Base-by-base conservation (phyloP, 2,113 vertebrate species). In the Otus sunia region DNA sequence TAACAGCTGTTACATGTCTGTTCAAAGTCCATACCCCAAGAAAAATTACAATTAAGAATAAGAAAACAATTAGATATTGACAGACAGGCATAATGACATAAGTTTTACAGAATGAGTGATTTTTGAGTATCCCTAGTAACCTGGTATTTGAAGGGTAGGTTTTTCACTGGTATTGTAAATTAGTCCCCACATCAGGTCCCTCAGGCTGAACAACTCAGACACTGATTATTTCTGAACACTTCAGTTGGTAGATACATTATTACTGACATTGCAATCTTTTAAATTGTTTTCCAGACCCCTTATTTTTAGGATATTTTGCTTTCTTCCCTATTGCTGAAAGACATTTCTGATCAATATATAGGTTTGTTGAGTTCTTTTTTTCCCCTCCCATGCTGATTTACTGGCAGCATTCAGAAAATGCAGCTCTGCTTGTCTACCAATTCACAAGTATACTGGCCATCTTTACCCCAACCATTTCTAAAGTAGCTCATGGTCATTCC, bases 321-420 rank as follows among this genome's bases (percentile, higher is more conserved):
- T 93, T 90, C 68, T 77, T 81, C 34, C 25, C 30, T 68, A 56
- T 86, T 87, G 53, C 36, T 81, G 36, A 84, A 95, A 86, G 47
- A 86, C 11, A 79, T 90, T 94, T 73, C 53, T 89, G 92, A 91
- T 91, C 94, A 91, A 95, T 95, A 78, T n/a, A 74, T 56, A 78
- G 45, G 76, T 81, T 41, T 55, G 8, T 52, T 87, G 50, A 52
- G 39, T 63, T 76, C 5, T 81, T 30, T 49, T 89, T 74, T 27
- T 6, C 12, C 10, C 12, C 4, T 86, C 19, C 37, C 8, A 25
- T 39, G 30, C 11, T 95, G 83, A 34, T 94, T 81, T 91, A 87
- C 34, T 8, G 26, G 6, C 16, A 75, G 26, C 13, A 43, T 60
- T 78, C 58, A 82, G 43, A 71, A 95, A 94, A 68, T 21, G 12